Base-by-base conservation (phyloP, 1,140 invertebrate species). In the Caenorhabditis brenneri region DNA sequence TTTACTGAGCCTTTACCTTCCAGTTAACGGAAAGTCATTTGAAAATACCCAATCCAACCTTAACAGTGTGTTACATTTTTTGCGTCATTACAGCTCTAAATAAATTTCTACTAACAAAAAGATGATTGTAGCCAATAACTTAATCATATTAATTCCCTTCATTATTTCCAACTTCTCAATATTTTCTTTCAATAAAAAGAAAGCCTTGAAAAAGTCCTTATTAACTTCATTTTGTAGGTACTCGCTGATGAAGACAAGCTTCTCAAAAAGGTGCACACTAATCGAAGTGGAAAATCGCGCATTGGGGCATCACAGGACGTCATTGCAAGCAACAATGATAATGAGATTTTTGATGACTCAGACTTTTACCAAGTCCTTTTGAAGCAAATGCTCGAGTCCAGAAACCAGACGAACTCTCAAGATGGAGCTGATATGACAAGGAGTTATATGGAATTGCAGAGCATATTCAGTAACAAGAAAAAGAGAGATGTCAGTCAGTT, bases 311-410 rank as follows among this genome's bases (percentile, higher is more conserved):
- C 53, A 10, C 49, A 46, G 12, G 22, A 24, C 22, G 84, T 55
- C 16, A 12, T 24, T n/a, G n/a, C n/a, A n/a, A n/a, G n/a, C 16
- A 36, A 46, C 27, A 10, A 19, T 15, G 94, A 96, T 91, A 83
- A 91, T 0, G 95, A 99, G 92, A 95, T 97, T 89, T 99, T 95
- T 92, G 96, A 98, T 91, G 97, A 99, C 91, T 95, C 95, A 91
- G 97, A 99, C 91, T 99, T 98, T 91, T 98, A 98, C 92, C 96
- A 97, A 91, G 95, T 96, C 89, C 91, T 97, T 27, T 91, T 99
- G 31, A 92, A 95, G 84, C 96, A 98, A 90, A 92, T 98, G 19
- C 97, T 99, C 86, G 95, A 98, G 91, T n/a, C 65, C 0, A 16
- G 65, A 15, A 94, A 94, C 79, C 97, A 97, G 92, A 94, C 95